Evolutionary conservation across 35 echinoderm and acorn worm genomes (phyloP).

Genomic region (Holothuria glaberrima): DNA sequence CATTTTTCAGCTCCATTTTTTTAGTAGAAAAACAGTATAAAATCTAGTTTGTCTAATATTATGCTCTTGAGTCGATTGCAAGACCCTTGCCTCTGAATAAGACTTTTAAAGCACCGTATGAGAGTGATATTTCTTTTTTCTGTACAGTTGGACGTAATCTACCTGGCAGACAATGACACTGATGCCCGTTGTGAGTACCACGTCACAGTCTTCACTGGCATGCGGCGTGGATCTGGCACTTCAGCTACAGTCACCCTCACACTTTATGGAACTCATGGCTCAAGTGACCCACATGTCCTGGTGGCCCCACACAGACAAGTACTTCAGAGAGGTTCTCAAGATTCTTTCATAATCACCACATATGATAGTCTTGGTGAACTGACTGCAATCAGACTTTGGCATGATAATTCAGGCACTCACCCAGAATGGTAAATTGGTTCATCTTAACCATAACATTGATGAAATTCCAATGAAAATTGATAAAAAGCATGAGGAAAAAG

Average conservation of each 20-base stretch:
- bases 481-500: no score
- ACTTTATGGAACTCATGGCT: constrained; percentile 64
- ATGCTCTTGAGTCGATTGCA: no score
- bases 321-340: constrained; percentile 63
- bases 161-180: constrained; percentile 81
- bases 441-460: no score
- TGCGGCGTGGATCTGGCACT: constrained; percentile 84
- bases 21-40: no score
- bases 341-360: constrained; percentile 89
- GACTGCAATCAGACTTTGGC: constrained; percentile 80
- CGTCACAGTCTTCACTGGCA: constrained; percentile 85
- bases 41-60: no score
- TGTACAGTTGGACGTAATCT: constrained; percentile 63
- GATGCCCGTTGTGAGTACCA: constrained; percentile 73
- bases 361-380: constrained; percentile 66
- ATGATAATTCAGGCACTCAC: constrained; percentile 81
- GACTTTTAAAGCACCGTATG: no score
- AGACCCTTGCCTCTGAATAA: no score
- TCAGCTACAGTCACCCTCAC: constrained; percentile 84
- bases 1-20: no score
- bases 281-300: constrained; percentile 85
- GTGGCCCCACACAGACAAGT: constrained; percentile 38
- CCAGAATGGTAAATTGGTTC: constrained; percentile 67
- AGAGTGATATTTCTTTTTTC: background rate
- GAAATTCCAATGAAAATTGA: no score